phyloP scores from a whole-genome alignment of 1,140 invertebrate species.

The Megalopta genalis region DNA sequence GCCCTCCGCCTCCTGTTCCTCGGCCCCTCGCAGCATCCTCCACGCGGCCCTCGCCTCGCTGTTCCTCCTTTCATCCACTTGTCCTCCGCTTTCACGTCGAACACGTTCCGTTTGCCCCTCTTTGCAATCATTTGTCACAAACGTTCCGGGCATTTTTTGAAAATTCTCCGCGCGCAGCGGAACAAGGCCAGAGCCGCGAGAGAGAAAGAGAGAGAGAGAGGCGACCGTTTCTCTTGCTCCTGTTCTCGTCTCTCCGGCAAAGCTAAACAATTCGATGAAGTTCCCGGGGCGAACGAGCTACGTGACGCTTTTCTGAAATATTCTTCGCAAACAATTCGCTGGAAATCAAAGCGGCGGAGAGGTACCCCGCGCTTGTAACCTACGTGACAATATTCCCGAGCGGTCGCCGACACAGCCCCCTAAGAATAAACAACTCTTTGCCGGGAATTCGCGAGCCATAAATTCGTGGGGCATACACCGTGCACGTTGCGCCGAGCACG shows the following conservation, averaged over 20 bases:
- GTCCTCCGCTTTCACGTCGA: background rate
- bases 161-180: background rate
- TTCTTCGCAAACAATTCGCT: conserved; percentile 39
- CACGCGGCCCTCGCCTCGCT: too few relatives aligned
- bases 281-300: background rate
- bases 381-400: conserved; percentile 36
- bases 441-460: background rate
- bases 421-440: conserved; percentile 22
- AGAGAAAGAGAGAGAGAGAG: too few relatives aligned
- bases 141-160: background rate
- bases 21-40: too few relatives aligned
- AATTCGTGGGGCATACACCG: background rate
- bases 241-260: background rate
- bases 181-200: too few relatives aligned
- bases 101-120: background rate
- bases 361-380: background rate
- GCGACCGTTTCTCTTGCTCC: too few relatives aligned
- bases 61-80: background rate
- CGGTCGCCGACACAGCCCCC: too few relatives aligned
- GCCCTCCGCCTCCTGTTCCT: background rate
- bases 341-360: conserved; percentile 30
- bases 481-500: too few relatives aligned
- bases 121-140: background rate
- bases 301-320: conserved; percentile 31
- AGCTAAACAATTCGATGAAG: conserved; percentile 10